Evolutionary conservation across 2,797 vertebrate species (phyloP).

Genomic region (Gorsachius magnificus): DNA sequence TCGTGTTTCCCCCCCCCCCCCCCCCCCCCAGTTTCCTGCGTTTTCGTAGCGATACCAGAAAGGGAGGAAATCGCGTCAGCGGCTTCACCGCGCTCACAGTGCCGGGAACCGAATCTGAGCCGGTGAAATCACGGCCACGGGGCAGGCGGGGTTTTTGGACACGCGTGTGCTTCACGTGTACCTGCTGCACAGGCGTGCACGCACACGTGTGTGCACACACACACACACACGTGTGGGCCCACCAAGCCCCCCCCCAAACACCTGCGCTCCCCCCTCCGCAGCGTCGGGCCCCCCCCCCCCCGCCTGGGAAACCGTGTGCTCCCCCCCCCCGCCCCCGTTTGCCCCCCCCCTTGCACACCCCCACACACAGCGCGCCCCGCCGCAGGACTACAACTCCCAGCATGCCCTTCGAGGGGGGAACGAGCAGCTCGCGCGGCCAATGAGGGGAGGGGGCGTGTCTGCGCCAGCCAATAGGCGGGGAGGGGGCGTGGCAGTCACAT

Average conservation of each 20-base stretch:
- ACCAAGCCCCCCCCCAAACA: no score
- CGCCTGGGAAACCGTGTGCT: no score
- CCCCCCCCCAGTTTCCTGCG: not conserved
- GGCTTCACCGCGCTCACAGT: not conserved
- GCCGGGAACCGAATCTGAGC: not conserved
- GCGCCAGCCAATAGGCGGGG: fast-evolving
- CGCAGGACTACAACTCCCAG: slow-evolving; percentile 47
- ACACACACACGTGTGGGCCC: not conserved
- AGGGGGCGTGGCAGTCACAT: not conserved
- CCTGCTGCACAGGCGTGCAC: no score
- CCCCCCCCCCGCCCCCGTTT: no score
- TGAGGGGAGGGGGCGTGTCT: not conserved
- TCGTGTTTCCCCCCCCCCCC: no score
- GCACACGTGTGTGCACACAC: no score
- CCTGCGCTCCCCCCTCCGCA: no score
- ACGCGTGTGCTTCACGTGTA: no score
- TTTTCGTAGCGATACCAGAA: not conserved
- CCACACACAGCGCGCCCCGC: no score
- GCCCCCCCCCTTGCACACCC: no score
- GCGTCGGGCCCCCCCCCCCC: no score
- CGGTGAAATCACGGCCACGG: not conserved
- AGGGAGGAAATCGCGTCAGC: slow-evolving; percentile 3
- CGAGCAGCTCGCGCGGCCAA: not conserved
- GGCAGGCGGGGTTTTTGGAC: not conserved
- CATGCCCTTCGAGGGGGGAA: not conserved